Conservation (phyloP, 2,113 vertebrate species). For the Phylloscopus trochilus region DNA sequence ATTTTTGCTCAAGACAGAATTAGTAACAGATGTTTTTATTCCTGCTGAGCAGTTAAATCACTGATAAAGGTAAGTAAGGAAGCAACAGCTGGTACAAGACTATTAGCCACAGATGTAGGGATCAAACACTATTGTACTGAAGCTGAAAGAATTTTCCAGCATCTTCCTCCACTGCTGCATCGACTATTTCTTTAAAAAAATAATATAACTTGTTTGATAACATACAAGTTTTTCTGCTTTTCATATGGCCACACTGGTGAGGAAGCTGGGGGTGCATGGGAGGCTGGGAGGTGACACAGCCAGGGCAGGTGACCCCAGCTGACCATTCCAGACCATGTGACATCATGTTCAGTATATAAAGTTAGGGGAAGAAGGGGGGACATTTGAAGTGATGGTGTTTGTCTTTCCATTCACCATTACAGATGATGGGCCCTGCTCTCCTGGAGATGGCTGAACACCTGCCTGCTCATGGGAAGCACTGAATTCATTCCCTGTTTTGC, state of each 20-base stretch:
- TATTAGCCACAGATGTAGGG: not conserved
- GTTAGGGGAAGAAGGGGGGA: rapidly evolving
- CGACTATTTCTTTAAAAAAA: not conserved
- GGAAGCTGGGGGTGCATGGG: too few relatives aligned
- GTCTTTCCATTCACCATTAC: not conserved
- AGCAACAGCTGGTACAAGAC: not conserved
- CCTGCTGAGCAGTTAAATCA: not conserved
- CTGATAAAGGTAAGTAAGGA: not conserved
- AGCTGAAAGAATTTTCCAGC: not conserved
- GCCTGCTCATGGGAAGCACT: not conserved
- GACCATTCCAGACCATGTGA: not conserved
- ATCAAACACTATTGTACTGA: not conserved
- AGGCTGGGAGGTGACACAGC: not conserved
- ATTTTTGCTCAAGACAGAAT: not conserved
- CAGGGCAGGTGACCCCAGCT: not conserved
- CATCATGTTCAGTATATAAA: not conserved
- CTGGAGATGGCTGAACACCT: not conserved
- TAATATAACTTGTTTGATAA: not conserved
- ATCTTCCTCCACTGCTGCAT: not conserved
- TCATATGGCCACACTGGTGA: rapidly evolving
- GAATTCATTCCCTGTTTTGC: not conserved
- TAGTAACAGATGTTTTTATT: not conserved
- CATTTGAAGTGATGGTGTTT: not conserved
- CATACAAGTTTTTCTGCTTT: not conserved
- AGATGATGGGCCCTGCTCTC: not conserved